Evolutionary conservation across 2,113 vertebrate species (phyloP).

Genomic region (Probosciger aterrimus): DNA sequence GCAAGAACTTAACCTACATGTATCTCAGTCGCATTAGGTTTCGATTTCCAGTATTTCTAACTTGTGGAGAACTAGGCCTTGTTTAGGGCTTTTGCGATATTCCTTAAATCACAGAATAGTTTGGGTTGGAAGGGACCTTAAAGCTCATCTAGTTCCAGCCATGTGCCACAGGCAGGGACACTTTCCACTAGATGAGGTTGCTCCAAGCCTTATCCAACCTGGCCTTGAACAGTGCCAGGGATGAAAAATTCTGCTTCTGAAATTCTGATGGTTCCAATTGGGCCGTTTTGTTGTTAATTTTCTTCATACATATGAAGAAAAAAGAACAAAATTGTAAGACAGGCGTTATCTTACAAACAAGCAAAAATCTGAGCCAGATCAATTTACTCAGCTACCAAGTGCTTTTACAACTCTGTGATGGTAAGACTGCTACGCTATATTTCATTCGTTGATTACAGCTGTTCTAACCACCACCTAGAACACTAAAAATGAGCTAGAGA

Average conservation of each 20-base stretch:
- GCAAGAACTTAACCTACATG: not conserved
- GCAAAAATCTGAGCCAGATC: not conserved
- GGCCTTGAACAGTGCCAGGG: not conserved
- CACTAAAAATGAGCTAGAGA: conserved; percentile 1
- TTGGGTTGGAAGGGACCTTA: not conserved
- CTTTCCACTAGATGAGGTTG: not conserved
- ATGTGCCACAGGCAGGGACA: not conserved
- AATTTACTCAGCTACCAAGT: not conserved
- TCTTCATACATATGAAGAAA: not conserved
- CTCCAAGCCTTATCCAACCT: not conserved
- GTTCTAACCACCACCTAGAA: not conserved
- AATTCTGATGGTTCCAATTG: not conserved
- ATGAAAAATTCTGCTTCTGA: not conserved
- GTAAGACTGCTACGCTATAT: not conserved
- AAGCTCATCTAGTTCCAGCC: not conserved
- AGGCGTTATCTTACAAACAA: not conserved
- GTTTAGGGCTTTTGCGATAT: not conserved
- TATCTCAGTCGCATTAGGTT: not conserved
- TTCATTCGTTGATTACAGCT: not conserved
- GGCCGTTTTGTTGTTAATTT: not conserved
- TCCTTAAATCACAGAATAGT: not conserved
- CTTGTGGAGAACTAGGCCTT: not conserved
- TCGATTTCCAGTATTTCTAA: not conserved
- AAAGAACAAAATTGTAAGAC: not conserved
- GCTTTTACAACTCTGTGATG: not conserved